Conservation (phyloP, 2,113 vertebrate species). For the Penelope pileata region DNA sequence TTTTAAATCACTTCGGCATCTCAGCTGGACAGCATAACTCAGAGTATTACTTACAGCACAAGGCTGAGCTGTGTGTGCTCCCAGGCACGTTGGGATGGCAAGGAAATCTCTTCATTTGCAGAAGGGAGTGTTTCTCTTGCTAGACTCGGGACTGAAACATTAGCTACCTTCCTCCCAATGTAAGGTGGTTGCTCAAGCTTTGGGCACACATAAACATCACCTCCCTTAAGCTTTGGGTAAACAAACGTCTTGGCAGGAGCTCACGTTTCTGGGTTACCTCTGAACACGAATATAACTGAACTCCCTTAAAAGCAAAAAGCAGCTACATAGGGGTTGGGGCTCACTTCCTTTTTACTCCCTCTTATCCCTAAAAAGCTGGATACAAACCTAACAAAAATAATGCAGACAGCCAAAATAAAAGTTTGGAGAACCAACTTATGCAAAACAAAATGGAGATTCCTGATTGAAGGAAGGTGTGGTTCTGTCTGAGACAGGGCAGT, state of each 20-base stretch:
- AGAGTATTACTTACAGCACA: not conserved
- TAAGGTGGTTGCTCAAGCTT: not conserved
- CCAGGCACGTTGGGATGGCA: not conserved
- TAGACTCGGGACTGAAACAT: not conserved
- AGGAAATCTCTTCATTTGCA: too few relatives aligned
- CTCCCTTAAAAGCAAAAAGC: slow-evolving; percentile 43
- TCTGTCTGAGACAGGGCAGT: not conserved
- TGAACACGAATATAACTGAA: slow-evolving; percentile 26
- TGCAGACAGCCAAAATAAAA: not conserved
- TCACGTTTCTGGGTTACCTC: slow-evolving; percentile 22
- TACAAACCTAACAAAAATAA: not conserved
- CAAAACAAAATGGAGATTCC: not conserved
- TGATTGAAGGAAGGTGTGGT: not conserved
- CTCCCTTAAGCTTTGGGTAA: slow-evolving; percentile 16
- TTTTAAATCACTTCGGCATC: slow-evolving; percentile 4
- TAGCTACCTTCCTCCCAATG: not conserved
- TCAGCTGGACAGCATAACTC: not conserved
- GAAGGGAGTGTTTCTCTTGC: not conserved
- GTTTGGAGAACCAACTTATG: not conserved
- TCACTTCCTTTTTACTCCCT: not conserved
- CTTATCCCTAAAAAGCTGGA: rapidly evolving
- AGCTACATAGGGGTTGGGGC: not conserved
- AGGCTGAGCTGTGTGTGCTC: not conserved
- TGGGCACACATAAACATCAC: not conserved
- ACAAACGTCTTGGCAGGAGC: slow-evolving; percentile 14